Conservation (phyloP, 2,797 vertebrate genomes). For the Epinephelus malabaricus region DNA sequence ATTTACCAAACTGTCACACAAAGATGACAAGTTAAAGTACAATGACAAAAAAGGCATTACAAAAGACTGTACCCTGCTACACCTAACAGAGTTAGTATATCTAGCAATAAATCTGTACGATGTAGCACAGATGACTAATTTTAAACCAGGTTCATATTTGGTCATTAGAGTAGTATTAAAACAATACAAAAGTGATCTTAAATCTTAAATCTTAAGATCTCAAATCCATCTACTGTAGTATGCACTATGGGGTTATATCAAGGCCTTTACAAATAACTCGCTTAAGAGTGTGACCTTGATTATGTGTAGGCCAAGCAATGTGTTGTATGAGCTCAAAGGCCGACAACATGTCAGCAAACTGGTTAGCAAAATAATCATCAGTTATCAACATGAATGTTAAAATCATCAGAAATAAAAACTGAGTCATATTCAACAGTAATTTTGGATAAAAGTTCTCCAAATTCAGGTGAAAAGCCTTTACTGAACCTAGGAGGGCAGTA, state of each 20-base stretch:
- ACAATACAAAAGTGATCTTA: conserved; percentile 14
- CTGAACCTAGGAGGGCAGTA: not conserved
- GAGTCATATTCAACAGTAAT: conserved; percentile 11
- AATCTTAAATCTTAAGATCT: not conserved
- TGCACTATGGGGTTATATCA: not conserved
- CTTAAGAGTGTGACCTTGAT: too few relatives aligned
- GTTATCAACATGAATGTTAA: not conserved
- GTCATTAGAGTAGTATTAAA: not conserved
- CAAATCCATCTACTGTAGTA: too few relatives aligned
- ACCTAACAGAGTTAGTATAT: not conserved
- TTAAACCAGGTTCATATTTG: not conserved
- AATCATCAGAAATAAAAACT: not conserved
- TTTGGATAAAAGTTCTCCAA: conserved; percentile 4
- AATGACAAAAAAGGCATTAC: too few relatives aligned
- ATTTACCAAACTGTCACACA: too few relatives aligned
- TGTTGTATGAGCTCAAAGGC: too few relatives aligned
- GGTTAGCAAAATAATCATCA: not conserved
- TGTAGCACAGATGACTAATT: not conserved
- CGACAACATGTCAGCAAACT: too few relatives aligned
- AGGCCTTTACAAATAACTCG: not conserved
- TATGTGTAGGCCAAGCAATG: too few relatives aligned
- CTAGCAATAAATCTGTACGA: not conserved
- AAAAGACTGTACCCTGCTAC: not conserved
- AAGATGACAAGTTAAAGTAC: not conserved
- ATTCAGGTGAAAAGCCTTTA: not conserved